A percentile compares a stretch with the other conserved stretches of the same genome.
Evolutionary conservation across 2,113 vertebrate species (phyloP).

Genomic region (Carlito syrichta): DNA sequence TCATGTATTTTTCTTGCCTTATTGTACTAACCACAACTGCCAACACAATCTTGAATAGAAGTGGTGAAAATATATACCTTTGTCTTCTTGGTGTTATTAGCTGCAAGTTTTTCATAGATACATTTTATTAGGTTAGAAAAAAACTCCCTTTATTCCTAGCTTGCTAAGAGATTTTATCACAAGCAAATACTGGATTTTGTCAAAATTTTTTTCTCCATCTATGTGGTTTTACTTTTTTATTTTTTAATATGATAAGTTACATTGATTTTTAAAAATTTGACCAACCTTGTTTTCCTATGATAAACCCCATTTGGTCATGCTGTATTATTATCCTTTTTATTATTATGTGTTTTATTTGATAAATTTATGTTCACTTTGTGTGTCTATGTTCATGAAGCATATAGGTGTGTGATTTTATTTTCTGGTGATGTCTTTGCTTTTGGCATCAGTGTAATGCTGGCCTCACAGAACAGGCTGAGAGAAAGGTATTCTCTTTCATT

Average conservation of each 20-base stretch:
- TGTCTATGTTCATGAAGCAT: neutral
- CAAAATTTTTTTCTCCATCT: neutral
- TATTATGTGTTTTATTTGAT: neutral
- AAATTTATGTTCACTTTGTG: neutral
- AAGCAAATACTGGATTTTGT: neutral
- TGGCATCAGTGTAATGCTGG: neutral
- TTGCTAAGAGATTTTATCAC: neutral
- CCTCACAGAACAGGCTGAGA: neutral
- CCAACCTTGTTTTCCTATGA: neutral
- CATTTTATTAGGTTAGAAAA: neutral
- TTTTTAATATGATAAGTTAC: neutral
- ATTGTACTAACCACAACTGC: neutral
- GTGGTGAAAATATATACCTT: neutral
- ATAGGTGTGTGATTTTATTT: neutral
- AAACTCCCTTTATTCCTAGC: neutral
- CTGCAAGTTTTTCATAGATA: neutral
- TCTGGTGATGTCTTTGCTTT: neutral
- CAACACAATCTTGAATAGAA: neutral
- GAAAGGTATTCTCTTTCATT: neutral
- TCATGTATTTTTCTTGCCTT: neutral
- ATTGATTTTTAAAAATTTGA: neutral
- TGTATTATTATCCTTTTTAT: neutral
- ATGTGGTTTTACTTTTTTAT: neutral
- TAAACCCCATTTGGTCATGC: neutral
- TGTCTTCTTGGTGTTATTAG: neutral